These are phyloP conservation scores for Solenopsis invicta DNA, from an alignment of 1,140 invertebrate genomes.

Conservation along the genomic window DNA sequence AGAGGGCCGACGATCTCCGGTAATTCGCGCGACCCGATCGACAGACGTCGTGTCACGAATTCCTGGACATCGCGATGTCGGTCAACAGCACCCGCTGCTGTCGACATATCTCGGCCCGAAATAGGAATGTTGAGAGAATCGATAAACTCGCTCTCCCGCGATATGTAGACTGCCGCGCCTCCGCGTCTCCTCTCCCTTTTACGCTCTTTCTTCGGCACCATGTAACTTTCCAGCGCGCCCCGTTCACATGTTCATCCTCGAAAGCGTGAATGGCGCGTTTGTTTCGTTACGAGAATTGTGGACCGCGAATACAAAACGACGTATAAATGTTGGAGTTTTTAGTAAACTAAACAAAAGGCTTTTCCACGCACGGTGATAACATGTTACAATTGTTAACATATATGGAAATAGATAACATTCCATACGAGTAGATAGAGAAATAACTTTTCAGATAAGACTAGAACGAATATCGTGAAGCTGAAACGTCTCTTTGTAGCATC, in stretches of 20 bases:
- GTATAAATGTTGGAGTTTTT: background rate
- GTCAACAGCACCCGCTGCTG: slow-evolving; percentile 59
- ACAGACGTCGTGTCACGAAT: slow-evolving; percentile 62
- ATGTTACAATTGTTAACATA: background rate
- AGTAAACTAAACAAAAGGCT: background rate
- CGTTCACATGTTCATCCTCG: background rate
- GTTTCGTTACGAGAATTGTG: slow-evolving; percentile 12
- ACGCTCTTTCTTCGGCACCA: slow-evolving; percentile 37
- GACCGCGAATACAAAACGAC: slow-evolving; percentile 15
- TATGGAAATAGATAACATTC: background rate
- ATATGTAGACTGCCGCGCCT: slow-evolving; percentile 52
- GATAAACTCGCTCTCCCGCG: slow-evolving; percentile 56
- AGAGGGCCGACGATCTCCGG: slow-evolving; percentile 34
- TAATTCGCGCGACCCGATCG: slow-evolving; percentile 52
- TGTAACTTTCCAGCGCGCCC: background rate
- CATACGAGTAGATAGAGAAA: background rate
- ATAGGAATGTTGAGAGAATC: slow-evolving; percentile 65
- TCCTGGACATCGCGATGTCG: slow-evolving; percentile 65
- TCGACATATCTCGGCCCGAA: slow-evolving; percentile 62
- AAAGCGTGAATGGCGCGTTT: slow-evolving; percentile 34
- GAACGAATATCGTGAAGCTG: background rate
- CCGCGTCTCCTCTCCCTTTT: slow-evolving; percentile 23
- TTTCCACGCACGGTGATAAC: background rate
- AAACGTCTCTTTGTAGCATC: background rate
- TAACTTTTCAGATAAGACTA: background rate